These are phyloP conservation scores for Drosophila arizonae DNA, from an alignment of 1,140 invertebrate genomes.

Conservation along the genomic window DNA sequence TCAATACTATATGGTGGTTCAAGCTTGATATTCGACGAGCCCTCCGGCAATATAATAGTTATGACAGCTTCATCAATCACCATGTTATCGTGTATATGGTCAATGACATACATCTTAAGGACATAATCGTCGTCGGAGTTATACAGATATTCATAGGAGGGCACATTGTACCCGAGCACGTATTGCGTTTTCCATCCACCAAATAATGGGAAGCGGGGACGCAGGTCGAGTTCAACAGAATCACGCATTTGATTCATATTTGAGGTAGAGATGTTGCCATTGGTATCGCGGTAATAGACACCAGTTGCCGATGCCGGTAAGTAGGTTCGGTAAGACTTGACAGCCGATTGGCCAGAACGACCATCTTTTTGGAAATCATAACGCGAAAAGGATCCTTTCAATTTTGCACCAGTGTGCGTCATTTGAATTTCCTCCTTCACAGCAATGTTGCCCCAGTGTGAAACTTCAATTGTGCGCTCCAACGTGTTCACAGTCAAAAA, in stretches of 20 bases:
- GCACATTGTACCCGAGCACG: slow-evolving; percentile 98
- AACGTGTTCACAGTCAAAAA: slow-evolving; percentile 95
- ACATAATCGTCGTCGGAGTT: slow-evolving; percentile 91
- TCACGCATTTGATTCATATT: slow-evolving; percentile 94
- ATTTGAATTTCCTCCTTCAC: slow-evolving; percentile 97
- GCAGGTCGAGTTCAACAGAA: slow-evolving; percentile 96
- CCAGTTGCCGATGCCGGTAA: slow-evolving; percentile 93
- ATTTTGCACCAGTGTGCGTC: slow-evolving; percentile 93
- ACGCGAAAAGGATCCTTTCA: slow-evolving; percentile 97
- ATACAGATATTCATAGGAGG: slow-evolving; percentile 97
- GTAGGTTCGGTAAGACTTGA: slow-evolving; percentile 96
- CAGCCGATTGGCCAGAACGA: slow-evolving; percentile 91
- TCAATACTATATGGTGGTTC: slow-evolving; percentile 92
- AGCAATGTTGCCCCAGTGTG: slow-evolving; percentile 99
- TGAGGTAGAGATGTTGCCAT: slow-evolving; percentile 99
- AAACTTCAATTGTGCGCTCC: slow-evolving; percentile 96
- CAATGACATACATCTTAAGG: slow-evolving; percentile 95
- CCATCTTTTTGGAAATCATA: slow-evolving; percentile 98
- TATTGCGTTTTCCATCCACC: slow-evolving; percentile 99
- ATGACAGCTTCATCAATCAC: slow-evolving; percentile 95
- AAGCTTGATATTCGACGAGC: slow-evolving; percentile 91
- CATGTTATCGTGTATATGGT: slow-evolving; percentile 99
- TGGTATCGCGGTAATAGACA: slow-evolving; percentile 98
- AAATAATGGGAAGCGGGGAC: slow-evolving; percentile 98
- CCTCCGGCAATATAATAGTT: slow-evolving; percentile 97